These are phyloP conservation scores for Premnoplex brunnescens DNA, from an alignment of 2,797 vertebrate species.

Conservation along the genomic window DNA sequence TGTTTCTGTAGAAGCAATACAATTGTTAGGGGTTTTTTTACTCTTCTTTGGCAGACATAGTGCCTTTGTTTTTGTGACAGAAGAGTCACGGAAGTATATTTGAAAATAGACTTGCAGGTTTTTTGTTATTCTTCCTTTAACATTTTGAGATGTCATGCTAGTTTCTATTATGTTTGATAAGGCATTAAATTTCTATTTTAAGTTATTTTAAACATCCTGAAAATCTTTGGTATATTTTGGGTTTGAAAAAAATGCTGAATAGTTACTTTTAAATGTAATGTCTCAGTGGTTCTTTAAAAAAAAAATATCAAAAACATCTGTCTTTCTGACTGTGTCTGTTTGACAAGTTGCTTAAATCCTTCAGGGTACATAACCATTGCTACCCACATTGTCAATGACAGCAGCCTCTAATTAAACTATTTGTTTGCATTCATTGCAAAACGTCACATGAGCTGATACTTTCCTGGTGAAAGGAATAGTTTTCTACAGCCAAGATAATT, in stretches of 20 bases:
- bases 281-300: neutral
- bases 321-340: neutral
- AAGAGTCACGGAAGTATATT: neutral
- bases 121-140: neutral
- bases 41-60: neutral
- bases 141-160: neutral
- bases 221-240: neutral
- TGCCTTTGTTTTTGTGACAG: neutral
- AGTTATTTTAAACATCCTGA: neutral
- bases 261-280: neutral
- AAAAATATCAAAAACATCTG: neutral
- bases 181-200: neutral
- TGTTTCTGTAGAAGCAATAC: neutral
- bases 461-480: neutral
- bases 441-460: neutral
- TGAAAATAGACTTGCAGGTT: neutral
- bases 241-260: neutral
- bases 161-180: neutral
- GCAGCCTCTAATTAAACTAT: neutral
- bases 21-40: neutral
- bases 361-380: neutral
- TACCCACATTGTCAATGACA: neutral
- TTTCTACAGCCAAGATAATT: neutral
- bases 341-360: neutral
- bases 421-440: neutral